Base-by-base conservation (phyloP, 2,797 vertebrate species). In the Paratrypauchen microcephalus region DNA sequence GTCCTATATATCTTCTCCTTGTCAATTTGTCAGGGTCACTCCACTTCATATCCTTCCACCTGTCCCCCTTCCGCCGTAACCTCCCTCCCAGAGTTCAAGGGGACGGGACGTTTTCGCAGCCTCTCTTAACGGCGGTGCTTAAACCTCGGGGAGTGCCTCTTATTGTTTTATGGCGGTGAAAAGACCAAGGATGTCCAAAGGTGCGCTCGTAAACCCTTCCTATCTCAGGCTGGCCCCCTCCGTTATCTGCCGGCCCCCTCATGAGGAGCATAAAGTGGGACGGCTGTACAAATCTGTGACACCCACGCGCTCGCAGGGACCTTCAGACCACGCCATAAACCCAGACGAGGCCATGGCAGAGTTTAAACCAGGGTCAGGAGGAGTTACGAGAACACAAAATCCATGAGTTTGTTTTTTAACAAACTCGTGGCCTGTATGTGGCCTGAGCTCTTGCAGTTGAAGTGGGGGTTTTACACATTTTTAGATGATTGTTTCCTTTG, bases 201-300 rank as follows among this genome's bases (percentile, higher is more conserved):
- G 91, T 92, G 74, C 80, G 56, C 74, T 83, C 84, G 76, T 92
- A 92, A 93, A 94, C 45, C 86, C 75, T 89, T 86, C 81, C 81
- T 90, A 91, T 88, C 78, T 91, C 90, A 90, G 86, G 89, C 89
- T 86, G 90, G 88, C 86, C 91, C 89, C 83, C 23, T 1, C 65
- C 3, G 70, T 85, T 90, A 88, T 92, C 87, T 78, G 81, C 80
- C 55, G 61, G 36, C 54, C 70, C 66, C 73, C 68, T 32, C 70
- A 28, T 52, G 56, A 60, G 47, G 68, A 56, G 74, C 65, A 74
- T 58, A 79, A 70, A 79, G 24, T 26, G 28, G 13, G 23, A 18
- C 24, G n/a, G 58, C 30, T 5, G 59, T 23, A 23, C 59, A 61
- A 61, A 41, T 41, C 6, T 41, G 59, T 8, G 32, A 66, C 28